These are phyloP conservation scores for Dysidea cf. avara DNA, from an alignment of 37 sponge, comb jelly and placozoan genomes.

Conservation along the genomic window DNA sequence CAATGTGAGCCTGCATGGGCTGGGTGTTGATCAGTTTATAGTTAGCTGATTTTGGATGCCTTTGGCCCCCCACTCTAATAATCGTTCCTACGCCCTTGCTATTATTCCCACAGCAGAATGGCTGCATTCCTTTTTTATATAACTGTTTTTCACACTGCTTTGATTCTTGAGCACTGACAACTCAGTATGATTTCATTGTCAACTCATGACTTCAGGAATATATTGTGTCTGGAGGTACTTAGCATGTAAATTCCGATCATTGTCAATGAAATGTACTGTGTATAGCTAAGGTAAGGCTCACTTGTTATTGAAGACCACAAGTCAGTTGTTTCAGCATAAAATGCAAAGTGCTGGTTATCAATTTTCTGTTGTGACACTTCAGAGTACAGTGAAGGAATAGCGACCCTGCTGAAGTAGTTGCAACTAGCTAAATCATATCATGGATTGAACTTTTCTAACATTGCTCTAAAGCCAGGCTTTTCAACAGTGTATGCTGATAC, in stretches of 20 bases:
- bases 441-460: constrained; percentile 7
- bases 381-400: constrained; percentile 11
- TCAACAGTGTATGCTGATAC: constrained; percentile 7
- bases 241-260: not conserved
- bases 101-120: no score
- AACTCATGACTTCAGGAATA: not conserved
- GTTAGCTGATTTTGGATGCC: no score
- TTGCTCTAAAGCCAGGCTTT: constrained; percentile 1
- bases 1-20: no score
- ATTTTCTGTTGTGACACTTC: not conserved
- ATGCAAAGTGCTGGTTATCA: not conserved
- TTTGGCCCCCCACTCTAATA: no score
- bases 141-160: no score
- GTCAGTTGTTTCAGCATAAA: constrained; percentile 5
- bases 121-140: no score
- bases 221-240: not conserved
- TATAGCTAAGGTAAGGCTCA: constrained; percentile 4
- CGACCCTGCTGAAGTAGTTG: constrained; percentile 6
- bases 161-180: no score
- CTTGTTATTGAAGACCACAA: constrained; percentile 11
- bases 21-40: no score
- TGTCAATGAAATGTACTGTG: constrained; percentile 14
- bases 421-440: constrained; percentile 3
- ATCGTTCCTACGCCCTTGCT: no score
- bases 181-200: no score